phyloP scores from a whole-genome alignment of 2,888 invertebrate genomes.

The Cataglyphis rosenhaueri region DNA sequence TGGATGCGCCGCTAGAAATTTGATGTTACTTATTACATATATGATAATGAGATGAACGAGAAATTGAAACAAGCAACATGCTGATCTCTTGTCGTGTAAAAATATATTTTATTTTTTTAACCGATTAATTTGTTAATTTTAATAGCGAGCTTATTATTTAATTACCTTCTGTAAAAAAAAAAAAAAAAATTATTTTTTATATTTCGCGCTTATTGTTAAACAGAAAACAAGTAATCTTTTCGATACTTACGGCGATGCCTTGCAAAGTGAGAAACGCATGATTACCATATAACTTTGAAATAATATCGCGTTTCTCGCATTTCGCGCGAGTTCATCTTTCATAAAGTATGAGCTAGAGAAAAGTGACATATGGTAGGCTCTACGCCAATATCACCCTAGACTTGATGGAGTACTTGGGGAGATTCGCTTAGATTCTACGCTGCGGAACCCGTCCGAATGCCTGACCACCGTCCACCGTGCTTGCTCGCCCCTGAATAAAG shows the following conservation, averaged over 20 bases:
- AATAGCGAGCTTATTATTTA: not conserved
- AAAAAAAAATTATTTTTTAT: not conserved
- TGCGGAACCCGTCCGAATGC: slow-evolving; percentile 56
- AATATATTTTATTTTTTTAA: not conserved
- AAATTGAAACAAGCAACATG: not conserved
- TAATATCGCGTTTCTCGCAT: slow-evolving; percentile 51
- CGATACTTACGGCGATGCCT: not conserved
- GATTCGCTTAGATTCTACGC: slow-evolving; percentile 73
- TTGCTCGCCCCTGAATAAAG: slow-evolving; percentile 82
- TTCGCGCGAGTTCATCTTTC: slow-evolving; percentile 36
- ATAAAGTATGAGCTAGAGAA: slow-evolving; percentile 68
- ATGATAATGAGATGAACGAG: not conserved
- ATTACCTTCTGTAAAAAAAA: not conserved
- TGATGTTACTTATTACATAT: not conserved
- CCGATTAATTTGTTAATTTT: not conserved
- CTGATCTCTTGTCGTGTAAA: not conserved
- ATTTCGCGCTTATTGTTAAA: not conserved
- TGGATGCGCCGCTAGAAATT: slow-evolving; percentile 50
- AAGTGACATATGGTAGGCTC: slow-evolving; percentile 83
- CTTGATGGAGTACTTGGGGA: slow-evolving; percentile 82
- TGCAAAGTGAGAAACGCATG: not conserved
- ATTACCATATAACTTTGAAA: slow-evolving; percentile 32
- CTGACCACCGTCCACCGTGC: slow-evolving; percentile 71
- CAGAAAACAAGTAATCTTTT: not conserved
- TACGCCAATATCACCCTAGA: slow-evolving; percentile 80